Conservation (phyloP, 2,888 invertebrate genomes). For the Lomographa bimaculata region DNA sequence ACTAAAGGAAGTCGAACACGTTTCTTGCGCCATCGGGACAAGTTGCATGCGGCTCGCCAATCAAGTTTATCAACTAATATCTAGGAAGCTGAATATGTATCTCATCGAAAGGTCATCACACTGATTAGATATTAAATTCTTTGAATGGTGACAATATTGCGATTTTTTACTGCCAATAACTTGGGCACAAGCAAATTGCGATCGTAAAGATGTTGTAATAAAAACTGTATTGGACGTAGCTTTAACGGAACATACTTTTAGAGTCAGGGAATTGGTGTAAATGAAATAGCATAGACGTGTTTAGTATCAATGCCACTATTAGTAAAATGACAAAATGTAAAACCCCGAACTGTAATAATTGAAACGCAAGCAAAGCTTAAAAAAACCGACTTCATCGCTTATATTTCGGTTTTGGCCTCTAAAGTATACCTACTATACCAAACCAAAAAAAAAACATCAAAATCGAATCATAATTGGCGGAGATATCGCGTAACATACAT, state of each 20-base stretch:
- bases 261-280: constrained; percentile 3
- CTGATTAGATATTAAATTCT: constrained; percentile 22
- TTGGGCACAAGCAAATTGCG: constrained; percentile 23
- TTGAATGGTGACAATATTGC: constrained; percentile 20
- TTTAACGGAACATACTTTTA: constrained; percentile 7
- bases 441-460: too few relatives aligned
- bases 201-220: constrained; percentile 27
- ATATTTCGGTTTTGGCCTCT: too few relatives aligned
- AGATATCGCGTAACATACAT: too few relatives aligned
- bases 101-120: constrained; percentile 22
- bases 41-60: constrained; percentile 2
- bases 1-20: constrained; percentile 11
- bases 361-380: too few relatives aligned
- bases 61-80: constrained; percentile 7
- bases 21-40: constrained; percentile 10
- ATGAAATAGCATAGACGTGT: too few relatives aligned
- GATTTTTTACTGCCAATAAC: constrained; percentile 29
- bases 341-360: too few relatives aligned
- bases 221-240: constrained; percentile 24
- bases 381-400: too few relatives aligned
- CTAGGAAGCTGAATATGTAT: constrained; percentile 11
- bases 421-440: too few relatives aligned
- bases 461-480: too few relatives aligned
- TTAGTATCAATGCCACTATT: too few relatives aligned
- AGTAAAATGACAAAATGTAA: too few relatives aligned